A percentile compares a stretch with the other conserved stretches of the same genome.
Evolutionary conservation across 1,140 invertebrate species (phyloP).

Genomic region (Nylanderia fulva): DNA sequence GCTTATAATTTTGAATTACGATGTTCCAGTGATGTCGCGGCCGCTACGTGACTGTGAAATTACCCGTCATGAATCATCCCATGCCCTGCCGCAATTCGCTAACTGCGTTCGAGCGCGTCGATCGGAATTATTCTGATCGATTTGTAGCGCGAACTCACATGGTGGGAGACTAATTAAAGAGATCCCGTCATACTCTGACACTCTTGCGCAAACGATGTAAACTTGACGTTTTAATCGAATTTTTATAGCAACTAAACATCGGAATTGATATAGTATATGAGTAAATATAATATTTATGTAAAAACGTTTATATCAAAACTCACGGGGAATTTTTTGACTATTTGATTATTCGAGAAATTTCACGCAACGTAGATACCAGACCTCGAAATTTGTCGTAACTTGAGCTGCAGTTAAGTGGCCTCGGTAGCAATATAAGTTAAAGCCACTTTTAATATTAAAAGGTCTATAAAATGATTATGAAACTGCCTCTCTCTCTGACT

Average conservation of each 20-base stretch:
- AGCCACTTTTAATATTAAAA: constrained; percentile 71
- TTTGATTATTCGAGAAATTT: constrained; percentile 53
- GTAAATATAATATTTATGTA: not conserved
- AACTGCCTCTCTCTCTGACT: not conserved
- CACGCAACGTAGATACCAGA: constrained; percentile 30
- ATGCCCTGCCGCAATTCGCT: constrained; percentile 57
- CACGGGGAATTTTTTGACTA: constrained; percentile 2
- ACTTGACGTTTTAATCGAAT: not conserved
- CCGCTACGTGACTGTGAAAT: constrained; percentile 71
- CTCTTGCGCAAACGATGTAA: not conserved
- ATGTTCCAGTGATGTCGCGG: constrained; percentile 36
- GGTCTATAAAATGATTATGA: constrained; percentile 66
- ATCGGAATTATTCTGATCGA: constrained; percentile 66
- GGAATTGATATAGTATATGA: not conserved
- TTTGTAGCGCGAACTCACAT: constrained; percentile 50
- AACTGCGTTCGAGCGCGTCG: constrained; percentile 51
- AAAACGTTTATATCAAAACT: not conserved
- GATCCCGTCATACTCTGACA: not conserved
- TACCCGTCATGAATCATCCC: constrained; percentile 68
- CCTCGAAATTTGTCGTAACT: constrained; percentile 54
- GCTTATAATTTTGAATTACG: constrained; percentile 73
- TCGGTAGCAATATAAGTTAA: constrained; percentile 61
- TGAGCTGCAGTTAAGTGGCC: constrained; percentile 37
- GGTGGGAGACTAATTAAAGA: constrained; percentile 34
- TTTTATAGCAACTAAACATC: not conserved